Conservation (phyloP, 2,113 vertebrate genomes). For the Tyrannus savana region DNA sequence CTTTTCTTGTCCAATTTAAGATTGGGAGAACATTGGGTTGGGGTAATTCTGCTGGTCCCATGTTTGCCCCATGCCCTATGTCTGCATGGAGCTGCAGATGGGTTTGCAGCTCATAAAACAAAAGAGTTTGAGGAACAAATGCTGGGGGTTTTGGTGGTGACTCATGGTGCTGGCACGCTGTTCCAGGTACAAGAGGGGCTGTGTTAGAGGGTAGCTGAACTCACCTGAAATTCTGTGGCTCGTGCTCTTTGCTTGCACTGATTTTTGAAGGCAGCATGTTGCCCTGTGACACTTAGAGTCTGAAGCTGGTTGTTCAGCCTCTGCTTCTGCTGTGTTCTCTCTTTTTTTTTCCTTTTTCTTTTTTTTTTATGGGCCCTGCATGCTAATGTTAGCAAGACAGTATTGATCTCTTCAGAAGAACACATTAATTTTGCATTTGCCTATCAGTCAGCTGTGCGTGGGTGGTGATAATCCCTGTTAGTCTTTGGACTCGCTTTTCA, state of each 20-base stretch:
- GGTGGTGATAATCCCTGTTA: slow-evolving; percentile 10
- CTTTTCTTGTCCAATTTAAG: not conserved
- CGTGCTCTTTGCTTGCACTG: not conserved
- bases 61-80: rapidly evolving
- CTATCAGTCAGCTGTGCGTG: not conserved
- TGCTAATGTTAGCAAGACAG: not conserved
- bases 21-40: not conserved
- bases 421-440: slow-evolving; percentile 16
- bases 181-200: not conserved
- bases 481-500: slow-evolving; percentile 14
- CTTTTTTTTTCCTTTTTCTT: not conserved
- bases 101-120: rapidly evolving
- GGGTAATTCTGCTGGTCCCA: not conserved
- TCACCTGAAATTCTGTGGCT: not conserved
- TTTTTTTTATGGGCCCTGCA: not conserved
- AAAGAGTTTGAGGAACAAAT: not conserved
- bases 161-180: not conserved
- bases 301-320: not conserved
- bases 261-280: not conserved
- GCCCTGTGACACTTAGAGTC: not conserved
- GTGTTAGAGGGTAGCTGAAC: not conserved
- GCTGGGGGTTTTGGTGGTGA: not conserved
- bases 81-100: not conserved
- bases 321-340: not conserved
- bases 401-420: slow-evolving; percentile 21